A percentile compares a stretch with the other conserved stretches of the same genome.
Evolutionary conservation across 2,797 vertebrate genomes (phyloP).

Genomic region (Ceryle rudis): DNA sequence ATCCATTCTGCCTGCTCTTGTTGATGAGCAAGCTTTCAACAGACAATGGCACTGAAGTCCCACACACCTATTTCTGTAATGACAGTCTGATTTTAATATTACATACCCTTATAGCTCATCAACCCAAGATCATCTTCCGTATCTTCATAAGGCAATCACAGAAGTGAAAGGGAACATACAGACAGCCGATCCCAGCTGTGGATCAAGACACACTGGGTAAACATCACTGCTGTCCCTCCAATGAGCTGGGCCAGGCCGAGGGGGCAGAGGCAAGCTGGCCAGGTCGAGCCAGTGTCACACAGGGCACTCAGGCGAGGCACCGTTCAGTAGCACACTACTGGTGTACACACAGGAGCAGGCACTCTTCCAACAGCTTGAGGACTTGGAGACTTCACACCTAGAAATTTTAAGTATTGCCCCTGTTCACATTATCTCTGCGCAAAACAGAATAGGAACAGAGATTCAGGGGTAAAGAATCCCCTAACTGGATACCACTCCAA

Average conservation of each 20-base stretch:
- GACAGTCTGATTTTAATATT: background rate
- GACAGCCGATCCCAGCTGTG: background rate
- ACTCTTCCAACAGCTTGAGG: background rate
- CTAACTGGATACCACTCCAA: background rate
- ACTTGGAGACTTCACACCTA: background rate
- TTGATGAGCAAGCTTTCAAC: background rate
- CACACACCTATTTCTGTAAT: fast-evolving
- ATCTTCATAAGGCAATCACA: background rate
- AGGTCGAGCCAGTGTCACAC: fast-evolving
- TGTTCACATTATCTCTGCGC: background rate
- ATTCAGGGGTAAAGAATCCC: background rate
- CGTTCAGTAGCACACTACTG: fast-evolving
- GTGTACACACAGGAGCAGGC: fast-evolving
- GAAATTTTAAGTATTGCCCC: fast-evolving
- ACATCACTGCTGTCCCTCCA: background rate
- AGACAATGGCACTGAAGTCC: background rate
- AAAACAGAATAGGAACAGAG: background rate
- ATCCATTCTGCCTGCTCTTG: background rate
- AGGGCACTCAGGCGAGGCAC: fast-evolving
- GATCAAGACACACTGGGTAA: fast-evolving
- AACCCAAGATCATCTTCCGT: background rate
- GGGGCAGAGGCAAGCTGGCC: fast-evolving
- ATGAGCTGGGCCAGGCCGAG: background rate
- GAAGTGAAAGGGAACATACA: background rate
- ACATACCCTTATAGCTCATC: background rate